These are phyloP conservation scores for Oceanites oceanicus DNA, from an alignment of 2,113 vertebrate genomes.

Conservation along the genomic window DNA sequence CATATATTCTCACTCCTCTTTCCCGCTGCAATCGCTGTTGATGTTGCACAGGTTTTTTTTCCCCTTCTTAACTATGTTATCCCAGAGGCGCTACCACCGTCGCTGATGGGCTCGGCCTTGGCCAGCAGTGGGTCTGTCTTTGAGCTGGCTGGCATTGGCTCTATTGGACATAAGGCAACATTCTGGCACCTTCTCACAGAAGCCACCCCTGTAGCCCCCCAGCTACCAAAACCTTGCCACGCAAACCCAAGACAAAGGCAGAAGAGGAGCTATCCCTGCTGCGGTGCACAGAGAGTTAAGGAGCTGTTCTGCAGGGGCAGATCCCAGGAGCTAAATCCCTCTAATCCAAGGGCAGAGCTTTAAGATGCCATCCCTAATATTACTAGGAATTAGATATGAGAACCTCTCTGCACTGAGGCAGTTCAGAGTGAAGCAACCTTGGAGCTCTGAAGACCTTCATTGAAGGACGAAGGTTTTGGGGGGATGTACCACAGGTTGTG, in stretches of 20 bases:
- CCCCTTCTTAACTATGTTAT: too few species aligned
- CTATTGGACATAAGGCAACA: too few species aligned
- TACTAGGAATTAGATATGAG: background rate
- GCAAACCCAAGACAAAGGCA: background rate
- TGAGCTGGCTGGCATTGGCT: too few species aligned
- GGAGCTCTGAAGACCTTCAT: background rate
- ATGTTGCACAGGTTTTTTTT: too few species aligned
- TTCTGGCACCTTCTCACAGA: too few species aligned
- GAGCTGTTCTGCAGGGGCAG: background rate
- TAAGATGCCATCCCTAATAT: background rate
- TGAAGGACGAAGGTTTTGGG: background rate
- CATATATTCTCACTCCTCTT: too few species aligned
- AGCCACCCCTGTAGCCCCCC: too few species aligned
- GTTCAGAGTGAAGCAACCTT: background rate
- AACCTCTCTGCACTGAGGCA: background rate
- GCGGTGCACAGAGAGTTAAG: background rate
- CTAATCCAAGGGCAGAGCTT: slow-evolving; percentile 45
- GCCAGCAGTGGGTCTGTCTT: too few species aligned
- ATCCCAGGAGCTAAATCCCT: slow-evolving; percentile 16
- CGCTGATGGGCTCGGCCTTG: too few species aligned
- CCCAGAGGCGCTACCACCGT: too few species aligned
- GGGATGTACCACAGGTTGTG: accelerated
- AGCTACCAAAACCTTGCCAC: too few species aligned
- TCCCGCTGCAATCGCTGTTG: too few species aligned
- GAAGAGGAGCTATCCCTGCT: background rate